Conservation (phyloP, 2,888 invertebrate species). For the Priocnemis perturbator region DNA sequence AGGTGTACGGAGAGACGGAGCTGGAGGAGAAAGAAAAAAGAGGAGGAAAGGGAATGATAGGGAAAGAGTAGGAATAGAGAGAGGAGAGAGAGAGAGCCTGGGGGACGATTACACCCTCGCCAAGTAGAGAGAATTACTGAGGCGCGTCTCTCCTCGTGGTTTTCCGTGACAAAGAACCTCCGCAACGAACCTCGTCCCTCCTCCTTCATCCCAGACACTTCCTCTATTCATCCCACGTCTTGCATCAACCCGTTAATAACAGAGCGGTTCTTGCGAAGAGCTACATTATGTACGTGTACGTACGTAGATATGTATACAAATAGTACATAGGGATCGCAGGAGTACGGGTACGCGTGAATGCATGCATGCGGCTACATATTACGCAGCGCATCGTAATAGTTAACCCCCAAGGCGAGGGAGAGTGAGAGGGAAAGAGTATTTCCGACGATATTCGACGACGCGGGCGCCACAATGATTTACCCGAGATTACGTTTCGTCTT, state of each 20-base stretch:
- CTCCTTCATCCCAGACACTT: constrained; percentile 16
- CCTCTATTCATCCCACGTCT: constrained; percentile 25
- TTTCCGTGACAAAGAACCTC: constrained; percentile 31
- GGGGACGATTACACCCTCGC: constrained; percentile 31
- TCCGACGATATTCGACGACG: constrained; percentile 9
- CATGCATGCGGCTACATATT: too few species aligned
- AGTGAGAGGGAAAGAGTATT: too few species aligned
- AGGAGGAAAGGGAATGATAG: not conserved
- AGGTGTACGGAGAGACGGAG: not conserved
- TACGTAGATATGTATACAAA: not conserved
- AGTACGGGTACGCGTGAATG: too few species aligned
- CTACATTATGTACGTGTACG: constrained; percentile 12
- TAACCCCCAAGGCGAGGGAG: not conserved
- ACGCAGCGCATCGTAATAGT: constrained; percentile 3
- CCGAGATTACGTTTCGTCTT: constrained; percentile 5
- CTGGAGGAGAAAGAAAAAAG: not conserved
- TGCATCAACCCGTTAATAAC: constrained; percentile 33
- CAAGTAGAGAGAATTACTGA: constrained; percentile 32
- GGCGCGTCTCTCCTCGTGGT: constrained; percentile 14
- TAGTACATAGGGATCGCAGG: too few species aligned
- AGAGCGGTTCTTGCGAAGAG: constrained; percentile 23
- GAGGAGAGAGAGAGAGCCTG: not conserved
- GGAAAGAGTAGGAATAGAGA: not conserved
- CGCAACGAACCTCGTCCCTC: constrained; percentile 3
- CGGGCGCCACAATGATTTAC: not conserved